Conservation (phyloP, 1,140 invertebrate species). For the Delia radicum region DNA sequence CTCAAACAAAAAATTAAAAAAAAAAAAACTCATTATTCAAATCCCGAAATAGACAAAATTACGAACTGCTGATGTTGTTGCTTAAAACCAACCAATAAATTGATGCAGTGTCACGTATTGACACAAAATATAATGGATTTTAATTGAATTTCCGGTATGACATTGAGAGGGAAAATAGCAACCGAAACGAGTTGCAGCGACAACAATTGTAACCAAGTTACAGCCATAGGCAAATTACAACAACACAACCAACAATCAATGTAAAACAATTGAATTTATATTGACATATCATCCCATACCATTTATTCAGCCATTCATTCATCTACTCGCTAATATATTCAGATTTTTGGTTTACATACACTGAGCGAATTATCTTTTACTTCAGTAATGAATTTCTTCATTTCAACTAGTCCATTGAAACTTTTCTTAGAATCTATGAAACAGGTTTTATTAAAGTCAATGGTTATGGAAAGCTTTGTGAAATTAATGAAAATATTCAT, state of each 20-base stretch:
- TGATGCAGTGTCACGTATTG: slow-evolving; percentile 23
- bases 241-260: not conserved
- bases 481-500: too few species aligned
- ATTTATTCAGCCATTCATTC: not conserved
- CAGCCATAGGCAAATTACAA: not conserved
- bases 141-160: slow-evolving; percentile 20
- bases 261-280: slow-evolving; percentile 18
- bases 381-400: too few species aligned
- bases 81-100: slow-evolving; percentile 8
- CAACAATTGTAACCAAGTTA: not conserved
- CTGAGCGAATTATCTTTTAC: too few species aligned
- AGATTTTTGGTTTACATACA: too few species aligned
- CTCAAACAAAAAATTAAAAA: too few species aligned
- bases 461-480: too few species aligned
- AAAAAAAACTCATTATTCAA: too few species aligned
- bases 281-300: slow-evolving; percentile 15
- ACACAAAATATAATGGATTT: slow-evolving; percentile 21
- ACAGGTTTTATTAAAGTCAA: too few species aligned
- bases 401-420: not conserved
- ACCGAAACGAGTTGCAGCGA: not conserved
- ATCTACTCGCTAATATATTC: too few species aligned
- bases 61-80: not conserved
- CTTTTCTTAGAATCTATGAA: too few species aligned
- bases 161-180: not conserved
- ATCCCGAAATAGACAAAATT: too few species aligned